phyloP scores from a whole-genome alignment of 2,797 vertebrate genomes.

The Pseudopleuronectes americanus region DNA sequence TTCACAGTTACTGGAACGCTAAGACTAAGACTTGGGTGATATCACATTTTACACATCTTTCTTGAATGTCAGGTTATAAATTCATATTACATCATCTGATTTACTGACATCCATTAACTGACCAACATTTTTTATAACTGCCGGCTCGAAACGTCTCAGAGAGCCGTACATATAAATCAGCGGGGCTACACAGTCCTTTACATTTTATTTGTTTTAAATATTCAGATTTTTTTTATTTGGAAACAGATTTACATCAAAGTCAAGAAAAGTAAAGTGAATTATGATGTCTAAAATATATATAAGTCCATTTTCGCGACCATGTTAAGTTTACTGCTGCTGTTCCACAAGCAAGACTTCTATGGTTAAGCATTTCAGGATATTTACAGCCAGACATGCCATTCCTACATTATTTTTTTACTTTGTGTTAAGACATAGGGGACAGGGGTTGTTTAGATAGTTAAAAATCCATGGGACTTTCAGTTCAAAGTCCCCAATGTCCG shows the following conservation, averaged over 20 bases:
- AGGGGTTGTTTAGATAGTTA: not conserved
- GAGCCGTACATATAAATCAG: not conserved
- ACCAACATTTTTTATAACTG: no score
- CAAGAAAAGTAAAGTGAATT: not conserved
- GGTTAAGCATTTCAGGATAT: not conserved
- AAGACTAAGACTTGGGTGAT: not conserved
- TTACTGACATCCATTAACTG: not conserved
- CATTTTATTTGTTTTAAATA: no score
- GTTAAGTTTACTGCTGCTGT: not conserved
- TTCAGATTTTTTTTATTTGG: no score
- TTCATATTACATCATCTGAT: not conserved
- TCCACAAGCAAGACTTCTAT: not conserved
- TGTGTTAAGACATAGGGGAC: not conserved
- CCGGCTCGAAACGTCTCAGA: not conserved
- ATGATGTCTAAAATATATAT: no score
- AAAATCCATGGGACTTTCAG: constrained; percentile 30
- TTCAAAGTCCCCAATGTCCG: constrained; percentile 53
- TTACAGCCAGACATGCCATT: not conserved
- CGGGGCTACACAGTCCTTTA: no score
- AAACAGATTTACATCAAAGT: not conserved
- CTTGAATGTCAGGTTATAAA: no score
- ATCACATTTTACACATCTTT: no score
- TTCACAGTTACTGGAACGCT: not conserved
- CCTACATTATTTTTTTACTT: not conserved
- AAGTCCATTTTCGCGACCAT: no score